These are phyloP conservation scores for Sakesphorus luctuosus DNA, from an alignment of 2,113 vertebrate genomes.

Conservation along the genomic window DNA sequence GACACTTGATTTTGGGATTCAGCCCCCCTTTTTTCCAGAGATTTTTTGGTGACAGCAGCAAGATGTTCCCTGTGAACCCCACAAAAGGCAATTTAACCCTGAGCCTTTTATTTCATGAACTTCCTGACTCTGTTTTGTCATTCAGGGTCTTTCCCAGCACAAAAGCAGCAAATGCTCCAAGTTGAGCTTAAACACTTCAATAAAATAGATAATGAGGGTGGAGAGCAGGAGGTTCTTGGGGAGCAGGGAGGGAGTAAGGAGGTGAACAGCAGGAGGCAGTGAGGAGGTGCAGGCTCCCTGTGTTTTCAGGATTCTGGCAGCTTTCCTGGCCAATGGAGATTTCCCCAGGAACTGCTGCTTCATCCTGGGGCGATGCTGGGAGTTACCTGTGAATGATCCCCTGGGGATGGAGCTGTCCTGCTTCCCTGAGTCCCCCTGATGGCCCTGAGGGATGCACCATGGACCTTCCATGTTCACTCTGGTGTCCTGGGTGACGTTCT, in stretches of 20 bases:
- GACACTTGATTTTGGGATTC: background rate
- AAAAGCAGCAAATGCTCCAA: background rate
- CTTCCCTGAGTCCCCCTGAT: background rate
- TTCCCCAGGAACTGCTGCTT: background rate
- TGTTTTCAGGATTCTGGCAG: background rate
- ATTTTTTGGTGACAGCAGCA: background rate
- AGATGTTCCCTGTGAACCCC: background rate
- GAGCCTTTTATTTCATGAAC: background rate
- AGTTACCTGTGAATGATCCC: background rate
- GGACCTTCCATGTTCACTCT: background rate
- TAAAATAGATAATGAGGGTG: background rate
- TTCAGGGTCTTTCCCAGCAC: background rate
- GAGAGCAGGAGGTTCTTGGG: background rate
- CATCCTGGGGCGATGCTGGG: background rate
- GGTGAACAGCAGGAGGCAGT: background rate
- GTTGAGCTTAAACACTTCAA: background rate
- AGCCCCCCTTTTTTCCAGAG: background rate
- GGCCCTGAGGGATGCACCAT: background rate
- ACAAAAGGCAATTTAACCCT: background rate
- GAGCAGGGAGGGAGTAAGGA: background rate
- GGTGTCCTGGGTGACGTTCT: background rate
- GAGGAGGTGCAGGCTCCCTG: accelerated
- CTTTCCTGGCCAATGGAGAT: accelerated
- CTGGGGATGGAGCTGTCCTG: background rate
- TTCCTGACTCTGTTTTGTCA: background rate